Evolutionary conservation across 2,888 invertebrate genomes (phyloP), one percentile per base, ranked within the genome.

Genomic region (Ochropacha duplaris): DNA sequence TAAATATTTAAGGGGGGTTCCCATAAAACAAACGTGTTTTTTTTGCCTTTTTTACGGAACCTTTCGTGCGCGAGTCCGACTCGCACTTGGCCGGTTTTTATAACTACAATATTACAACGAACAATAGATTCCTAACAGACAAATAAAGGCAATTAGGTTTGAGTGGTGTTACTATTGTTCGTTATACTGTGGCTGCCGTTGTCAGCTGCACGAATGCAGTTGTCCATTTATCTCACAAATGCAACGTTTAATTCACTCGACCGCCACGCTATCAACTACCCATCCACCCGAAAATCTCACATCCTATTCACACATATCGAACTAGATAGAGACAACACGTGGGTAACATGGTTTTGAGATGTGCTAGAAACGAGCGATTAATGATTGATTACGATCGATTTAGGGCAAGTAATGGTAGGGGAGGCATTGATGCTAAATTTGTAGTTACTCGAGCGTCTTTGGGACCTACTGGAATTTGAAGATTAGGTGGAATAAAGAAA

Each of bases 211-310:
- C 68, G 61, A 64, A 68, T 73, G 72, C 75, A 71, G 71, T 66
- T 70, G 68, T 65, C 64, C 76, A 81, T 83, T 79, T 76, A 76
- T 83, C 76, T 78, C 71, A 61, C 76, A 77, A 85, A 83, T 83
- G 83, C 79, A 72, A 68, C 78, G 78, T 74, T 83, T 82, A 83
- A 83, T 83, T 81, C 79, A 72, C 75, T 56, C 68, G 66, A 68
- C 70, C 66, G 59, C 65, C 57, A 19, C 54, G 56, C 44, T 44
- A 44, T 9, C 8, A 44, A 44, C 44, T 19, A 14, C 16, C 39
- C 16, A 31, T 31, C 14, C 31, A 31, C 12, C 52, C 22, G 31
- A 19, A 44, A 36, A 36, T 36, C 44, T 44, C 9, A 9, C 31
- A 9, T 52, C 34, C 34, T n/a, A 26, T 34, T 52, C 52, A 52